Base-by-base conservation (phyloP, 2,113 vertebrate species). In the Anhinga rufa region DNA sequence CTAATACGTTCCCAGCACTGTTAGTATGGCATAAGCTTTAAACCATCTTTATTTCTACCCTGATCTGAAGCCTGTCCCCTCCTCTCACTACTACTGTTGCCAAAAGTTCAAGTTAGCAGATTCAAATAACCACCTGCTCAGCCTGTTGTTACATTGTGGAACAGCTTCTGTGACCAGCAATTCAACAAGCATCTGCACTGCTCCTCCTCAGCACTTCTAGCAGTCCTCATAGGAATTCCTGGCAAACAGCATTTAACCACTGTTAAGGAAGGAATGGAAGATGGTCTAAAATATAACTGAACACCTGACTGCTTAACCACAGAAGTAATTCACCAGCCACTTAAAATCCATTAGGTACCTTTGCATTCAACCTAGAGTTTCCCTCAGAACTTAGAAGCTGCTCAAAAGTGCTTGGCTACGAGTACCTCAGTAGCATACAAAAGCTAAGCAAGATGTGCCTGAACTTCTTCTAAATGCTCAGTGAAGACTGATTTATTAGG, bases 121-220 rank as follows among this genome's bases (percentile, higher is more conserved):
- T 9, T 6, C 1, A 36, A 48, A 12, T 8, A 57, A 9, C 44
- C 49, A 17, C 29, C 34, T 14, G 55, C 42, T 12, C 57, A 29
- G 82, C 9, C 31, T 14, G 4, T 1, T 28, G 29, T 10, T 40
- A 38, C 14, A n/a, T 1, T 0, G 1, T 0, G 1, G 17, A 64
- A 40, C 16, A 40, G 51, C 28, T 28, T 2, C 29, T n/a, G 12
- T 4, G 12, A 32, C 55, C n/a, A n/a, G 32, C 5, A 0, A 10
- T 28, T 25, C 72, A 14, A 25, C 34, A 20, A 60, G 4, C 17
- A 20, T 3, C 70, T 7, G 2, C 34, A 40, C 28, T 17, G 9
- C 3, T 44, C 38, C 57, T 62, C 57, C 20, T 1, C 61, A 72
- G 29, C 14, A 9, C 82, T 46, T 44, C 18, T 5, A 34, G 40